Evolutionary conservation across 2,888 invertebrate species (phyloP).

Genomic region (Ichneumon xanthorius): DNA sequence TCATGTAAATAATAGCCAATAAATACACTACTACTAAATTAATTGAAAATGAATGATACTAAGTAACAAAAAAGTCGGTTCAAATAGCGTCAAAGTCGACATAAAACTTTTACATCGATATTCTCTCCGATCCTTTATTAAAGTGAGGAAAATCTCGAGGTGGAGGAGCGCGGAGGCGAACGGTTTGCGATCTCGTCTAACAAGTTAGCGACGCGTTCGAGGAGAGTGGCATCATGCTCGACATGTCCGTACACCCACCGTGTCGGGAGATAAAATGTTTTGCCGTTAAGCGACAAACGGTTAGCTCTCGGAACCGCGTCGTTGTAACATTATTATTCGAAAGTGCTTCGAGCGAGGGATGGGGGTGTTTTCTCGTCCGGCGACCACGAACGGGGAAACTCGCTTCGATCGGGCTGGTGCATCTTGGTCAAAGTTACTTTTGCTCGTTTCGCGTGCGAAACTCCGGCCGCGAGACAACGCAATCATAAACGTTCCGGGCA

Average conservation of each 20-base stretch:
- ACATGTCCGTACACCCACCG: not conserved
- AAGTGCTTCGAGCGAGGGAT: constrained; percentile 23
- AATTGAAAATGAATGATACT: too few species aligned
- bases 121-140: not conserved
- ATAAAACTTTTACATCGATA: not conserved
- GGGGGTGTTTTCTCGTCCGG: constrained; percentile 11
- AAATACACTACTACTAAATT: too few species aligned
- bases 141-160: not conserved
- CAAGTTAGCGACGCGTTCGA: constrained; percentile 34
- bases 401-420: constrained; percentile 18
- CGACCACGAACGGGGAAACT: constrained; percentile 18
- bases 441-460: not conserved
- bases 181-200: constrained; percentile 9
- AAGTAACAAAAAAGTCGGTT: too few species aligned
- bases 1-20: too few species aligned
- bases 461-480: constrained; percentile 29
- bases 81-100: not conserved
- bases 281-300: constrained; percentile 45
- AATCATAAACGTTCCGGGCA: constrained; percentile 41
- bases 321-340: constrained; percentile 49
- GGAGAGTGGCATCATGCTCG: not conserved
- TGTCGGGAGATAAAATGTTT: constrained; percentile 25
- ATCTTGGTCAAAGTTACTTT: constrained; percentile 37
- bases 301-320: constrained; percentile 32
- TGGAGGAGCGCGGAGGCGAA: not conserved